A percentile compares a stretch with the other conserved stretches of the same genome.
phyloP scores from a whole-genome alignment of 2,888 invertebrate species.

The Apocheima hispidaria region DNA sequence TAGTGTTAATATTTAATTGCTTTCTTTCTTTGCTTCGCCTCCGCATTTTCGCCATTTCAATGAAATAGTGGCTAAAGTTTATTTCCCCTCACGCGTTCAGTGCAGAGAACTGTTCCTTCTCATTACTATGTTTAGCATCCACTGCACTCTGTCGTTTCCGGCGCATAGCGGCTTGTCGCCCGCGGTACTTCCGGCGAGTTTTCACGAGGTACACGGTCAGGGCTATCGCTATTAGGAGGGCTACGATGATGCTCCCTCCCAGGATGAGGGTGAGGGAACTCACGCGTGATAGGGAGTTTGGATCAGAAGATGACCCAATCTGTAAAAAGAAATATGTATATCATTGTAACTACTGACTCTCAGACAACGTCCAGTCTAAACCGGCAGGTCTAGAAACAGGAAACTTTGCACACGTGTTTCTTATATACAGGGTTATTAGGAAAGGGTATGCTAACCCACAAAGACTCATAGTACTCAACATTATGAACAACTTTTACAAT shows the following conservation, averaged over 20 bases:
- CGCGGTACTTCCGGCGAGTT: slow-evolving; percentile 64
- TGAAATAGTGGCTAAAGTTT: no score
- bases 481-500: no score
- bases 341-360: slow-evolving; percentile 51
- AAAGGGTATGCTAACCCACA: no score
- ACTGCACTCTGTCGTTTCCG: slow-evolving; percentile 70
- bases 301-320: slow-evolving; percentile 67
- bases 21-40: no score
- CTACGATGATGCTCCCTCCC: slow-evolving; percentile 64
- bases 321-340: slow-evolving; percentile 50
- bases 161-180: slow-evolving; percentile 66
- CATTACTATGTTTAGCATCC: slow-evolving; percentile 65
- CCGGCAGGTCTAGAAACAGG: no score
- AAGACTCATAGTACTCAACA: no score
- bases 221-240: slow-evolving; percentile 65
- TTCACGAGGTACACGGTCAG: slow-evolving; percentile 70
- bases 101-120: slow-evolving; percentile 71
- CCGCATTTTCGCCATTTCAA: no score
- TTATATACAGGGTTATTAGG: no score
- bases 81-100: slow-evolving; percentile 66
- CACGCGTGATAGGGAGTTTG: slow-evolving; percentile 45
- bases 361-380: no score
- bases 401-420: no score
- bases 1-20: no score
- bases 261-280: slow-evolving; percentile 67